Evolutionary conservation across 2,113 vertebrate genomes (phyloP).

Genomic region (Mixornis gularis): DNA sequence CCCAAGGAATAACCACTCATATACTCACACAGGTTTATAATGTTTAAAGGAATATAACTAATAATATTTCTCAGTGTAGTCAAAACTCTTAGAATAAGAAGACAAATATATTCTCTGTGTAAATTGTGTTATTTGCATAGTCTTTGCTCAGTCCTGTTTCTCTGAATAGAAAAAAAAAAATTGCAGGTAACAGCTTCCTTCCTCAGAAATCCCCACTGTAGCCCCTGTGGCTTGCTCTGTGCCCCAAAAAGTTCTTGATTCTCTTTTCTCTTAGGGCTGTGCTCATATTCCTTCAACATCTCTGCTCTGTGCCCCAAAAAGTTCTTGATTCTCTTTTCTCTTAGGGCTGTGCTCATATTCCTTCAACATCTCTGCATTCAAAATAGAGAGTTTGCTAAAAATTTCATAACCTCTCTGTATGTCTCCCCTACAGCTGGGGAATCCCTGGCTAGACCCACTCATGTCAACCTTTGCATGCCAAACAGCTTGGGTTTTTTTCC

Average conservation of each 20-base stretch:
- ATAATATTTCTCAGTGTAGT: background rate
- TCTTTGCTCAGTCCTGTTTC: background rate
- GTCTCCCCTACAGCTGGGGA: background rate
- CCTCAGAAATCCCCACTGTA: background rate
- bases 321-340: background rate
- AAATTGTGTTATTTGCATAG: background rate
- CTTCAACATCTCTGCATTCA: background rate
- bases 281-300: background rate
- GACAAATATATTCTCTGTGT: background rate
- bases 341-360: background rate
- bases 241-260: background rate
- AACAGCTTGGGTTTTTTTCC: background rate
- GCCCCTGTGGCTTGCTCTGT: background rate
- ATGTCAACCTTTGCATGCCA: background rate
- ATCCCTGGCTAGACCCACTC: background rate
- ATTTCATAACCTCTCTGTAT: background rate
- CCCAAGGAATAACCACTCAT: background rate
- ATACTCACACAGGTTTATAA: background rate
- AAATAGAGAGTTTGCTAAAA: background rate
- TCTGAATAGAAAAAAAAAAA: background rate
- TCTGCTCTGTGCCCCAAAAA: too few species aligned
- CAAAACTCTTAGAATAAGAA: background rate
- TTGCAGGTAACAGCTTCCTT: background rate
- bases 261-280: background rate
- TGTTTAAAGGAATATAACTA: background rate